These are phyloP conservation scores for Dryocosmus kuriphilus DNA, from an alignment of 2,888 invertebrate genomes.

Conservation along the genomic window DNA sequence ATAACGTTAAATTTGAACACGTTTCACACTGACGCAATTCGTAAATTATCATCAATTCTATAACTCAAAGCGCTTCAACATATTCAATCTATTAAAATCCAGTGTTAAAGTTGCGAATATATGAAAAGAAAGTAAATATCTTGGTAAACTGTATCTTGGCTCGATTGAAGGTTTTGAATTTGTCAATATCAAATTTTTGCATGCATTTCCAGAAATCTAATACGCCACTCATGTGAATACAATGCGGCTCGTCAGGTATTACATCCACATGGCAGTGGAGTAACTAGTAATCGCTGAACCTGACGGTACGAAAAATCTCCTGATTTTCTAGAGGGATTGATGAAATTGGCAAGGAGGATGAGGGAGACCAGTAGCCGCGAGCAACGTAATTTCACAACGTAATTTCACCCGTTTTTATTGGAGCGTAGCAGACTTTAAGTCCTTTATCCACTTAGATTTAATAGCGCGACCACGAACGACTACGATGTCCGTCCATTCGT, in stretches of 20 bases:
- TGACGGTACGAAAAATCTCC: slow-evolving; percentile 38
- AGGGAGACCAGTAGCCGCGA: slow-evolving; percentile 52
- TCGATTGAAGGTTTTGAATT: background rate
- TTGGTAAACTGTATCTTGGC: no score
- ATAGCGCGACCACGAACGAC: slow-evolving; percentile 61
- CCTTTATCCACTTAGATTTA: slow-evolving; percentile 75
- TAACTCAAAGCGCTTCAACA: no score
- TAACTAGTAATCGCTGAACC: slow-evolving; percentile 11
- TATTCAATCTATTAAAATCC: background rate
- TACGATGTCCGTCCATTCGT: slow-evolving; percentile 22
- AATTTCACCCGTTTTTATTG: slow-evolving; percentile 74
- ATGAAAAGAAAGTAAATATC: background rate
- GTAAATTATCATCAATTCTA: background rate
- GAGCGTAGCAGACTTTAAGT: slow-evolving; percentile 69
- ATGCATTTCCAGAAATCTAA: background rate
- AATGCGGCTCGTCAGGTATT: slow-evolving; percentile 15
- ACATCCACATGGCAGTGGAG: background rate
- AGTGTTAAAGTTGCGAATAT: background rate
- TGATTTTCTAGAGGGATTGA: slow-evolving; percentile 51
- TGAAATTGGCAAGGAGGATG: slow-evolving; percentile 56
- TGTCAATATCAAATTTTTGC: background rate
- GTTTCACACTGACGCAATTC: slow-evolving; percentile 5
- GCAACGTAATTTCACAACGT: no score
- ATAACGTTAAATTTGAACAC: slow-evolving; percentile 23
- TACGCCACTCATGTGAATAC: background rate